Percentiles rank a stretch among this genome's conserved stretches.
Conservation (phyloP, 1,140 invertebrate species). For the Eriosoma lanigerum region DNA sequence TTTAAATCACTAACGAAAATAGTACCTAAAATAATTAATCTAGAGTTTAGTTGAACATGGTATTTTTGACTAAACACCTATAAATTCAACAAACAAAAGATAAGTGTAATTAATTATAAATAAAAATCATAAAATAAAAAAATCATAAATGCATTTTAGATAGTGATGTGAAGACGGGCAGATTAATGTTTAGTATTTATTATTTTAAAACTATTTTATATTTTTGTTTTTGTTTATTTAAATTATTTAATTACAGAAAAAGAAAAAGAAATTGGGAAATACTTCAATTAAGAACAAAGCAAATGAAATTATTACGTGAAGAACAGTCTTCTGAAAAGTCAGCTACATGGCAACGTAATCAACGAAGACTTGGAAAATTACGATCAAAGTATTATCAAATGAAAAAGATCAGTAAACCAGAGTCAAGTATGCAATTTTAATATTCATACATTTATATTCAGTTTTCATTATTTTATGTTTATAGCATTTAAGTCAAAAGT, state of each 20-base stretch:
- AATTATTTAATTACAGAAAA: conserved; percentile 57
- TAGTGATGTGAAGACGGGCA: too few species aligned
- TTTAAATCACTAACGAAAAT: too few species aligned
- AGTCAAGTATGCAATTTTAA: conserved; percentile 41
- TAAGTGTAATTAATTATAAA: too few species aligned
- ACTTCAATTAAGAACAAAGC: conserved; percentile 77
- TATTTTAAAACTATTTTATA: too few species aligned
- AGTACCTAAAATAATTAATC: too few species aligned
- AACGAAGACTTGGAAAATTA: conserved; percentile 76
- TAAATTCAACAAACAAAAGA: too few species aligned
- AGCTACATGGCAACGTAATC: conserved; percentile 72
- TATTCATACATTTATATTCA: neutral
- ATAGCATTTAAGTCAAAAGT: conserved; percentile 91
- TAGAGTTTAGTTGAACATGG: too few species aligned
- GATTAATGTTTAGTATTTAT: too few species aligned
- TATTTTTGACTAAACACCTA: too few species aligned
- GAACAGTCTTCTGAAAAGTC: conserved; percentile 62
- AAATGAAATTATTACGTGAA: conserved; percentile 63
- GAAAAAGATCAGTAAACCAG: conserved; percentile 64
- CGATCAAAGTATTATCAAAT: conserved; percentile 72
- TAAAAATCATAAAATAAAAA: too few species aligned
- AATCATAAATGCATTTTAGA: too few species aligned
- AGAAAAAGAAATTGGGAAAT: conserved; percentile 87
- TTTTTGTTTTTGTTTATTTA: too few species aligned
- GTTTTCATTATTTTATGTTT: conserved; percentile 54